Conservation (phyloP, 2,113 vertebrate genomes). For the Bubalus kerabau region DNA sequence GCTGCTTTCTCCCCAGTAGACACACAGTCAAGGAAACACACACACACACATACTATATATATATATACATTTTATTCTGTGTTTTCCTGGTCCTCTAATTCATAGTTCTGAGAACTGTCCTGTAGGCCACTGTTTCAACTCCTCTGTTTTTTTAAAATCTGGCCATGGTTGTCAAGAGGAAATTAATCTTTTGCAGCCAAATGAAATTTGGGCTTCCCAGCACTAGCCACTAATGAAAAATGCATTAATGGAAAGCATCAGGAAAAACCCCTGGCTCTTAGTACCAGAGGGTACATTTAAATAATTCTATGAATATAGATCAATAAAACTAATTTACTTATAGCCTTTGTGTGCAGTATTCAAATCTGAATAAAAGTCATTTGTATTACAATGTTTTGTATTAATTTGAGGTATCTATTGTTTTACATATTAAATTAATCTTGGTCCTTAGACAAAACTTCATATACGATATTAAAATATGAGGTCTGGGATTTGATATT, state of each 20-base stretch:
- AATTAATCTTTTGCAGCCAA: constrained; percentile 81
- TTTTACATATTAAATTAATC: constrained; percentile 84
- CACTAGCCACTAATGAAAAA: constrained; percentile 82
- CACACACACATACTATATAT: neutral
- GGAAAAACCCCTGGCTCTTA: constrained; percentile 80
- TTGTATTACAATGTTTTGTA: constrained; percentile 75
- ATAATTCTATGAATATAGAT: constrained; percentile 85
- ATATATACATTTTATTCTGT: neutral
- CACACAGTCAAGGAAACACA: neutral
- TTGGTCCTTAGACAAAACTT: constrained; percentile 71
- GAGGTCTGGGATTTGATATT: constrained; percentile 44
- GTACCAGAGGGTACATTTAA: constrained; percentile 83
- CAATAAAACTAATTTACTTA: constrained; percentile 86
- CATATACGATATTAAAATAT: constrained; percentile 62
- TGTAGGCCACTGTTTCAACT: constrained; percentile 66
- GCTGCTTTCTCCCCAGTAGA: neutral
- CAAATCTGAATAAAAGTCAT: constrained; percentile 79
- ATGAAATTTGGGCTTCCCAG: constrained; percentile 80
- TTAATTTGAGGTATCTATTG: constrained; percentile 80
- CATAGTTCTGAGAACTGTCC: constrained; percentile 66
- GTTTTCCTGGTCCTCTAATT: constrained; percentile 55
- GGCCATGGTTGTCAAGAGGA: constrained; percentile 73
- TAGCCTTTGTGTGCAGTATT: constrained; percentile 76
- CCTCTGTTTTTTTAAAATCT: neutral
- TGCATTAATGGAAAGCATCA: constrained; percentile 78